A percentile compares a stretch with the other conserved stretches of the same genome.
These are phyloP conservation scores for Stigmatopora argus DNA, from an alignment of 2,113 vertebrate species.

Conservation along the genomic window DNA sequence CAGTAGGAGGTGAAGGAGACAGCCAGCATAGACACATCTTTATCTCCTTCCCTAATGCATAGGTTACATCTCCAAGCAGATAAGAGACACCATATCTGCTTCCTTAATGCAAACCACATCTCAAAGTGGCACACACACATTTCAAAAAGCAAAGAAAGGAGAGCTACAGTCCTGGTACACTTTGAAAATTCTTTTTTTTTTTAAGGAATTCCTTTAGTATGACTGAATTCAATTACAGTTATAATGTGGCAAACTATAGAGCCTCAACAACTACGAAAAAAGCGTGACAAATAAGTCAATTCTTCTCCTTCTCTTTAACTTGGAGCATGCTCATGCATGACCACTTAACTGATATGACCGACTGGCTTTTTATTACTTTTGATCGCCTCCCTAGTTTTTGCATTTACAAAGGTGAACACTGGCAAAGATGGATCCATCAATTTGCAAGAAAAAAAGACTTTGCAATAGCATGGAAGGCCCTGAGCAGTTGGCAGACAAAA, in stretches of 20 bases:
- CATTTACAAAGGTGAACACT: constrained; percentile 58
- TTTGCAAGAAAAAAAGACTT: constrained; percentile 39
- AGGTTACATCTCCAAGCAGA: constrained; percentile 25
- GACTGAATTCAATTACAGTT: constrained; percentile 33
- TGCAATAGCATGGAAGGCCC: constrained; percentile 65
- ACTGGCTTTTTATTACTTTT: constrained; percentile 51
- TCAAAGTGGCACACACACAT: constrained; percentile 19
- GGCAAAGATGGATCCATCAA: constrained; percentile 39
- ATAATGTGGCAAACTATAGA: constrained; percentile 44
- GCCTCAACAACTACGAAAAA: constrained; percentile 44
- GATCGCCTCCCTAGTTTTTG: constrained; percentile 60
- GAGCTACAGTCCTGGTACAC: constrained; percentile 56
- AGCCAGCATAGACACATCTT: constrained; percentile 46
- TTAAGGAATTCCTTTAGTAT: constrained; percentile 53
- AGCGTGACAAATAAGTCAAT: constrained; percentile 67
- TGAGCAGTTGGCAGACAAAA: constrained; percentile 52
- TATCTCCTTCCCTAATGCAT: constrained; percentile 42
- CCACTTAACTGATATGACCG: constrained; percentile 57
- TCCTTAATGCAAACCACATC: too few relatives aligned
- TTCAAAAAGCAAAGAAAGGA: constrained; percentile 48
- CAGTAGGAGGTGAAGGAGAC: constrained; percentile 56
- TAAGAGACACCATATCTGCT: constrained; percentile 3
- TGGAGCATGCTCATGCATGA: constrained; percentile 69
- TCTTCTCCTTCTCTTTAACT: constrained; percentile 67
- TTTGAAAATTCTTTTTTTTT: constrained; percentile 47